phyloP scores from a whole-genome alignment of 2,888 invertebrate species.

The Eristalis arbustorum region DNA sequence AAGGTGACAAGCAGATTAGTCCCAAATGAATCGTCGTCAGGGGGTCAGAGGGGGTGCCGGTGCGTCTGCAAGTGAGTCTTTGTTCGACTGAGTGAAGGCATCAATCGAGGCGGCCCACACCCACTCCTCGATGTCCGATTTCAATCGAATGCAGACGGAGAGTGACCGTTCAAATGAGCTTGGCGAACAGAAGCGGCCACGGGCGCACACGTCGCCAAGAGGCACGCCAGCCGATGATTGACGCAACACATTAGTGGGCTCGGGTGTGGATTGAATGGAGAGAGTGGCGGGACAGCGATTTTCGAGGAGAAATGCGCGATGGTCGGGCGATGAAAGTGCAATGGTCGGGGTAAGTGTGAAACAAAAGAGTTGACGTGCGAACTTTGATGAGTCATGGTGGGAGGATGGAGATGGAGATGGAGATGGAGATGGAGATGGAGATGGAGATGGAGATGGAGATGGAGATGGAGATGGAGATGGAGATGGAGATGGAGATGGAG shows the following conservation, averaged over 20 bases:
- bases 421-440: too few relatives aligned
- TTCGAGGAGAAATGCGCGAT: neutral
- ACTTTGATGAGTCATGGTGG: neutral
- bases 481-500: too few relatives aligned
- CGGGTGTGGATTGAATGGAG: neutral
- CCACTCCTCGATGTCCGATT: neutral
- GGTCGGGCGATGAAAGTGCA: too few relatives aligned
- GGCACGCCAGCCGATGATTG: neutral
- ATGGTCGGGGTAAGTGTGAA: neutral
- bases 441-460: too few relatives aligned
- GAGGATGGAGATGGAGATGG: too few relatives aligned
- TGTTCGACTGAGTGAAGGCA: neutral
- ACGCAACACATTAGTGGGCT: neutral
- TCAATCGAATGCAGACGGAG: neutral
- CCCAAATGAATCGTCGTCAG: slow-evolving; percentile 2
- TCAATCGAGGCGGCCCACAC: neutral
- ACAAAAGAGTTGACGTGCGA: slow-evolving; percentile 7
- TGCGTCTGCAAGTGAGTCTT: neutral
- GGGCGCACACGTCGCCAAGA: neutral
- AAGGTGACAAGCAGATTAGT: slow-evolving; percentile 41
- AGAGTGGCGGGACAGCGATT: neutral
- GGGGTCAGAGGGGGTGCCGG: neutral
- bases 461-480: too few relatives aligned
- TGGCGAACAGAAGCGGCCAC: neutral
- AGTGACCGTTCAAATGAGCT: neutral